Conservation (phyloP, 2,888 invertebrate genomes). For the Herminia tarsipennalis region DNA sequence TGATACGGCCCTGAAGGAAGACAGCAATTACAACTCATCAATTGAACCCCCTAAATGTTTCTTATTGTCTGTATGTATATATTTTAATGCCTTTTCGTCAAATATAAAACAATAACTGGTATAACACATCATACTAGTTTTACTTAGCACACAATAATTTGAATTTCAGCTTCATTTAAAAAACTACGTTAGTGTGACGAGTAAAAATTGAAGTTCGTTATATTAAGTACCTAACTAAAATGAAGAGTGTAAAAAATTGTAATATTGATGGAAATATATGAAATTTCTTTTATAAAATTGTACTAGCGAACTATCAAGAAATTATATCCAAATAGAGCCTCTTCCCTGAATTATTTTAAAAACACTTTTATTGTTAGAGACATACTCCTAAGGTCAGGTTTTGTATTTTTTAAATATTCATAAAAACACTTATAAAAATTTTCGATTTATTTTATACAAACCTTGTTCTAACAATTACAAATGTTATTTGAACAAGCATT, state of each 20-base stretch:
- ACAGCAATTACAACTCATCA: no score
- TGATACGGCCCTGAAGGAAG: no score
- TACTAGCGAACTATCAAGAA: neutral
- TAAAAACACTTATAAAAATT: neutral
- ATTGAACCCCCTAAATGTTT: no score
- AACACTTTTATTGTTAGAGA: neutral
- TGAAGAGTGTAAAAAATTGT: slow-evolving; percentile 13
- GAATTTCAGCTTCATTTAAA: neutral
- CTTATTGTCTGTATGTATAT: neutral
- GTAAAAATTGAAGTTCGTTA: slow-evolving; percentile 19
- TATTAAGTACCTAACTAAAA: slow-evolving; percentile 22
- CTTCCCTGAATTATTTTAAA: no score
- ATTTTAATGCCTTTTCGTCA: neutral
- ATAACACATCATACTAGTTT: neutral
- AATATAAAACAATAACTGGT: neutral
- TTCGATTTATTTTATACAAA: no score
- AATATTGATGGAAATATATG: neutral
- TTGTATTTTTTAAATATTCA: neutral
- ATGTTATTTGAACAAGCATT: neutral
- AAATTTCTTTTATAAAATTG: neutral
- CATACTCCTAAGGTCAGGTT: neutral
- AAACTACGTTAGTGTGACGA: slow-evolving; percentile 2
- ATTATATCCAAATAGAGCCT: no score
- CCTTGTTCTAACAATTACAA: no score
- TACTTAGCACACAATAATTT: neutral